Evolutionary conservation across 2,888 invertebrate species (phyloP).

Genomic region (Troides helena): DNA sequence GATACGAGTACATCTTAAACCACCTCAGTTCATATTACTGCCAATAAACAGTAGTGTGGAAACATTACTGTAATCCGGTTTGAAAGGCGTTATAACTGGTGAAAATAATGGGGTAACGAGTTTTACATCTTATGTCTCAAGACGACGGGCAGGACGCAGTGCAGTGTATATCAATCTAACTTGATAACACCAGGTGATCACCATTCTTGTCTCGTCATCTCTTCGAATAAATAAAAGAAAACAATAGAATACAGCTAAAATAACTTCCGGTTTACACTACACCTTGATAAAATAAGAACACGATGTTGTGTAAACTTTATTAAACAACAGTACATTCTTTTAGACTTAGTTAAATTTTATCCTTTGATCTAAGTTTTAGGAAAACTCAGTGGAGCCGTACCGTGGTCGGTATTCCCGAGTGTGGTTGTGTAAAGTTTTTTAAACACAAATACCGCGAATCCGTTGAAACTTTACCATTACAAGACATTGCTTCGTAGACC

Average conservation of each 20-base stretch:
- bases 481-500: not conserved
- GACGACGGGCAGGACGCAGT: no score
- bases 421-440: constrained; percentile 5
- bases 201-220: no score
- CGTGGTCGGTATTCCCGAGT: constrained; percentile 12
- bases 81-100: no score
- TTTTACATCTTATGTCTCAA: no score
- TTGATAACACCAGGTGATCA: no score
- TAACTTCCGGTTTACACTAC: not conserved
- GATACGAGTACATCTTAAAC: no score
- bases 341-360: constrained; percentile 17
- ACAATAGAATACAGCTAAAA: not conserved
- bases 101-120: no score
- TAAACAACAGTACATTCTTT: constrained; percentile 9
- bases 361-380: constrained; percentile 22
- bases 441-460: constrained; percentile 16
- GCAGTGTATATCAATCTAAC: no score
- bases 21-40: no score
- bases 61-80: no score
- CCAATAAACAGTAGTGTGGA: no score
- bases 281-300: not conserved
- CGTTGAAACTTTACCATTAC: constrained; percentile 14
- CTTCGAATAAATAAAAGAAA: no score
- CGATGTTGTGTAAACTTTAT: not conserved
- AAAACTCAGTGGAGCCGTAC: constrained; percentile 16